A percentile compares a stretch with the other conserved stretches of the same genome.
These are phyloP conservation scores for Drosophila ambigua DNA, from an alignment of 1,140 invertebrate species.

Conservation along the genomic window DNA sequence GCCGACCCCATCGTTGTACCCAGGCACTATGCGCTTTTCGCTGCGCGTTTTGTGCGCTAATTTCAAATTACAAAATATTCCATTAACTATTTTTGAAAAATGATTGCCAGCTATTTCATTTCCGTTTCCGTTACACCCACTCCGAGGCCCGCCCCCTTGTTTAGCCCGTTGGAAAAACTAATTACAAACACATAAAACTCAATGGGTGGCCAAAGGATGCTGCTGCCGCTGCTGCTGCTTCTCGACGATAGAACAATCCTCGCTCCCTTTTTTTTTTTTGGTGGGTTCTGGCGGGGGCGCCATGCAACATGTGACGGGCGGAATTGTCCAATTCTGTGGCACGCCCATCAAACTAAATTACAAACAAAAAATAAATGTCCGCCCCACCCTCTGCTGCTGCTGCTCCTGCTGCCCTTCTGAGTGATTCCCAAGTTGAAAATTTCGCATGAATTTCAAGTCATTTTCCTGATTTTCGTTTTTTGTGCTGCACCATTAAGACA, in stretches of 20 bases:
- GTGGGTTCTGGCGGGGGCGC: background rate
- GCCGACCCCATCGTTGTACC: too few relatives aligned
- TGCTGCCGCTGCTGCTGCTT: background rate
- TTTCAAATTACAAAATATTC: conserved; percentile 79
- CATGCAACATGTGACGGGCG: conserved; percentile 71
- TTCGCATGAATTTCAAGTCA: conserved; percentile 66
- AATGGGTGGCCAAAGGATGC: conserved; percentile 43
- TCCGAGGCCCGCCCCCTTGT: background rate
- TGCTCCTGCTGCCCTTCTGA: conserved; percentile 15
- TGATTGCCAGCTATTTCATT: conserved; percentile 81
- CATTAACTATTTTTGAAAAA: conserved; percentile 81
- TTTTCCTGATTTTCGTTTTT: conserved; percentile 11
- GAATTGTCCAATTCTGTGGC: conserved; percentile 60
- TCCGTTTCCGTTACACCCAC: conserved; percentile 48
- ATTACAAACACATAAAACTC: conserved; percentile 80
- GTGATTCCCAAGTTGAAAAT: conserved; percentile 44
- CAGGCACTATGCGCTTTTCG: conserved; percentile 1
- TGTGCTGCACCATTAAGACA: conserved; percentile 43
- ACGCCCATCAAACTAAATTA: conserved; percentile 81
- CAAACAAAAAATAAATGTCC: conserved; percentile 33
- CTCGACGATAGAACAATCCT: conserved; percentile 33
- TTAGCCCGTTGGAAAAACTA: conserved; percentile 61
- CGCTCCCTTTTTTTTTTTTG: background rate
- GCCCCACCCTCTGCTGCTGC: background rate
- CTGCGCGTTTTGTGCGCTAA: conserved; percentile 49